A percentile compares a stretch with the other conserved stretches of the same genome.
Evolutionary conservation across 2,113 vertebrate species (phyloP).

Genomic region (Gasterosteus aculeatus): DNA sequence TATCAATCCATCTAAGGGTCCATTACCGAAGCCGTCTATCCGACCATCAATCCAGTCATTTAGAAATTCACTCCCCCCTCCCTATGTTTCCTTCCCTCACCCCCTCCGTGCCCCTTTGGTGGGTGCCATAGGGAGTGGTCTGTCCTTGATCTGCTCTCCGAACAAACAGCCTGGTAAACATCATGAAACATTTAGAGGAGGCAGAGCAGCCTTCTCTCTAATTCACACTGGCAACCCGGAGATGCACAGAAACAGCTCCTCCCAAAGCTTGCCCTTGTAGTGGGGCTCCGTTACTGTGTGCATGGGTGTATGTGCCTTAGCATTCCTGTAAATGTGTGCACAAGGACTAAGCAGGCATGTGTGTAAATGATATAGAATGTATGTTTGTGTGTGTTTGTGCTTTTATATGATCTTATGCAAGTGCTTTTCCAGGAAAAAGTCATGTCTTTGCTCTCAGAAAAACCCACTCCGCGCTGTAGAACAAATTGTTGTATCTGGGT

Average conservation of each 20-base stretch:
- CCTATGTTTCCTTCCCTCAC: conserved; percentile 19
- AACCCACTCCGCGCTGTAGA: neutral
- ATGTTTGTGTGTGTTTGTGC: neutral
- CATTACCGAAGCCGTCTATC: conserved; percentile 39
- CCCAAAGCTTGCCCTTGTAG: conserved; percentile 54
- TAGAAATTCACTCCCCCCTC: conserved; percentile 39
- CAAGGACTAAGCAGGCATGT: neutral
- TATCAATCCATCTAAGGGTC: conserved; percentile 26
- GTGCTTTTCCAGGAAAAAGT: neutral
- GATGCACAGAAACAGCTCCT: conserved; percentile 75
- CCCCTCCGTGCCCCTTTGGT: conserved; percentile 10
- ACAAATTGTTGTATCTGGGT: conserved; percentile 34
- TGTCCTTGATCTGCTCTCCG: conserved; percentile 80
- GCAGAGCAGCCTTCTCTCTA: conserved; percentile 78
- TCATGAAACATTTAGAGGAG: conserved; percentile 85
- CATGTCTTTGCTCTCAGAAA: conserved; percentile 19
- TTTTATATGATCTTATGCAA: neutral
- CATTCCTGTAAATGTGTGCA: conserved; percentile 3
- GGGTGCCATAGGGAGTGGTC: conserved; percentile 68
- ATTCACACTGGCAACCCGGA: conserved; percentile 74
- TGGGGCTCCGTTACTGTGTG: conserved; percentile 33
- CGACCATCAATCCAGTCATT: conserved; percentile 28
- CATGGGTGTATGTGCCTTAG: neutral
- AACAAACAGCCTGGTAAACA: conserved; percentile 84
- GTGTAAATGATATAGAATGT: neutral